These are phyloP conservation scores for Xiphydria camelus DNA, from an alignment of 2,888 invertebrate genomes.

Conservation along the genomic window DNA sequence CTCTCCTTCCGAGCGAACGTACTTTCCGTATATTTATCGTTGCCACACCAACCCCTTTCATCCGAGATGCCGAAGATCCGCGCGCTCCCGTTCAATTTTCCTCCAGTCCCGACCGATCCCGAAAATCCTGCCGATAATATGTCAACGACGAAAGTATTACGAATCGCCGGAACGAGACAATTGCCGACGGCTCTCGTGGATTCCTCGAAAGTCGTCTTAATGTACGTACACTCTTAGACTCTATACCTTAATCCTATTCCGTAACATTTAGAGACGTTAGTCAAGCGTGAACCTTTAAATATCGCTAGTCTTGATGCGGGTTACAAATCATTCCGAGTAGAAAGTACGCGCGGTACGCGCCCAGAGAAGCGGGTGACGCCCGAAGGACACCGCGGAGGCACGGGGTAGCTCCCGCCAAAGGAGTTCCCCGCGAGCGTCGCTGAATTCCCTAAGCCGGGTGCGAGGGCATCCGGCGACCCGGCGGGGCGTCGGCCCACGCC, in stretches of 20 bases:
- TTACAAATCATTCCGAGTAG: slow-evolving; percentile 43
- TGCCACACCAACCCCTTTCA: not conserved
- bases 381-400: too few species aligned
- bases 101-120: too few species aligned
- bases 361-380: too few species aligned
- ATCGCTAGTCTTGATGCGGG: slow-evolving; percentile 55
- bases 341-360: slow-evolving; percentile 12
- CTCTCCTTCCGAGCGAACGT: not conserved
- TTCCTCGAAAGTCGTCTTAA: too few species aligned
- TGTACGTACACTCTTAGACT: too few species aligned
- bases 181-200: too few species aligned
- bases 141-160: too few species aligned
- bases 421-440: not conserved
- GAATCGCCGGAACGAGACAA: too few species aligned
- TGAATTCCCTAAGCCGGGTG: not conserved
- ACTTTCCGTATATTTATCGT: not conserved
- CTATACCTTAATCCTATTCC: too few species aligned
- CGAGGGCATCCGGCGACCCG: slow-evolving; percentile 4
- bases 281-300: slow-evolving; percentile 57
- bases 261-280: slow-evolving; percentile 54
- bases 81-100: too few species aligned
- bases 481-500: slow-evolving; percentile 2
- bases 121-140: too few species aligned
- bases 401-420: too few species aligned
- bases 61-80: not conserved